Evolutionary conservation across 1,140 invertebrate genomes (phyloP), one percentile per base, ranked within the genome.

Genomic region (Idris sp.): DNA sequence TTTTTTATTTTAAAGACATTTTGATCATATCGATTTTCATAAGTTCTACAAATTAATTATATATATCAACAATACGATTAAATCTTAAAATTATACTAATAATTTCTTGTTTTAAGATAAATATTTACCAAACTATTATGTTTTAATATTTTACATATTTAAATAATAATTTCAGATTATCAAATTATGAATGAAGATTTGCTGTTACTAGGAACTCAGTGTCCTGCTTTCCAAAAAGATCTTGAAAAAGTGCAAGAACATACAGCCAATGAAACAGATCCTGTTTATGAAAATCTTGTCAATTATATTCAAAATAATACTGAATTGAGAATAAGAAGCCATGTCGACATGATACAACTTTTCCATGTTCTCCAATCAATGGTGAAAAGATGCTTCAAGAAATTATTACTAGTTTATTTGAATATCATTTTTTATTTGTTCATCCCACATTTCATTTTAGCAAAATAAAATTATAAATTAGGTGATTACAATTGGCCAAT

Each of bases 91-190:
- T n/a, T n/a, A n/a, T n/a, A n/a, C n/a, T n/a, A n/a, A n/a, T n/a
- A n/a, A n/a, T n/a, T n/a, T n/a, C n/a, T n/a, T n/a, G 19, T 22
- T 22, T 22, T 22, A 22, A 2, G 19, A 22, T 22, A 4, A 22
- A 22, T 4, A 6, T 22, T 22, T 43, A 51, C 6, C 19, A 22
- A 22, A 4, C 19, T 30, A 53, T 31, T 48, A 31, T n/a, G n/a
- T n/a, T n/a, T n/a, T n/a, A n/a, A n/a, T n/a, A n/a, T n/a, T n/a
- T n/a, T n/a, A n/a, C n/a, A n/a, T n/a, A n/a, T n/a, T n/a, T n/a
- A n/a, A n/a, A n/a, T n/a, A n/a, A n/a, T n/a, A 44, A 33, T 13
- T 75, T 9, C 41, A 87, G 86, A 81, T 1, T 86, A 84, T 31
- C 0, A 40, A 4, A 2, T 16, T 9, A 15, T 41, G 4, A 10